phyloP scores from a whole-genome alignment of 2,888 invertebrate genomes.

The Protophormia terraenovae region DNA sequence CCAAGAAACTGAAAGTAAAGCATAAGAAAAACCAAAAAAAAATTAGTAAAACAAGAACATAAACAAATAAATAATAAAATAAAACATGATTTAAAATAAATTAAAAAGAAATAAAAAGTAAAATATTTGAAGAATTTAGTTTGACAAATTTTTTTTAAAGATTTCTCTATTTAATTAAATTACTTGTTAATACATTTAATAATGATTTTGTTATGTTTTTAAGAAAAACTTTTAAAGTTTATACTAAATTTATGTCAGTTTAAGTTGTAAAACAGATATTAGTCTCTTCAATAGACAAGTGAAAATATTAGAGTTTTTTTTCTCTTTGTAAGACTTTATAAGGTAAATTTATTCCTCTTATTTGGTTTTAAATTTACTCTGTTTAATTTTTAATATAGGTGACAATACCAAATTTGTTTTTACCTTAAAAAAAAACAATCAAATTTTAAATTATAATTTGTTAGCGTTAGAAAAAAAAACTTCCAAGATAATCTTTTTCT shows the following conservation, averaged over 20 bases:
- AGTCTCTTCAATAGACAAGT: not conserved
- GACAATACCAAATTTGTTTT: slow-evolving; percentile 60
- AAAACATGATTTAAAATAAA: not conserved
- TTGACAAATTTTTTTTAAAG: not conserved
- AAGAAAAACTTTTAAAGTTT: not conserved
- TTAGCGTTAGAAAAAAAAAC: not conserved
- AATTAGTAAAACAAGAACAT: slow-evolving; percentile 34
- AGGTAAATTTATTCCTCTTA: not conserved
- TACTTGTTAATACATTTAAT: no score
- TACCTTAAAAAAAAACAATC: not conserved
- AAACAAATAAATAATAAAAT: not conserved
- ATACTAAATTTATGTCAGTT: not conserved
- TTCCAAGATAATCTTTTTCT: slow-evolving; percentile 23
- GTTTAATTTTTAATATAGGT: slow-evolving; percentile 9
- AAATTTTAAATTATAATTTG: slow-evolving; percentile 48
- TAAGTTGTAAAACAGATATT: no score
- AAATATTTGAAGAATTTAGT: not conserved
- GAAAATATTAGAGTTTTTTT: not conserved
- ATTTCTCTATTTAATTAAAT: no score
- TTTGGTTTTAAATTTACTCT: not conserved
- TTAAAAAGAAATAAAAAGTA: not conserved
- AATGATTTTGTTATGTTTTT: no score
- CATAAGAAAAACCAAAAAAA: not conserved
- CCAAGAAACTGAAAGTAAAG: slow-evolving; percentile 65
- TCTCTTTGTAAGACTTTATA: not conserved